Conservation (phyloP, 2,113 vertebrate genomes). For the Apeltes quadracus region DNA sequence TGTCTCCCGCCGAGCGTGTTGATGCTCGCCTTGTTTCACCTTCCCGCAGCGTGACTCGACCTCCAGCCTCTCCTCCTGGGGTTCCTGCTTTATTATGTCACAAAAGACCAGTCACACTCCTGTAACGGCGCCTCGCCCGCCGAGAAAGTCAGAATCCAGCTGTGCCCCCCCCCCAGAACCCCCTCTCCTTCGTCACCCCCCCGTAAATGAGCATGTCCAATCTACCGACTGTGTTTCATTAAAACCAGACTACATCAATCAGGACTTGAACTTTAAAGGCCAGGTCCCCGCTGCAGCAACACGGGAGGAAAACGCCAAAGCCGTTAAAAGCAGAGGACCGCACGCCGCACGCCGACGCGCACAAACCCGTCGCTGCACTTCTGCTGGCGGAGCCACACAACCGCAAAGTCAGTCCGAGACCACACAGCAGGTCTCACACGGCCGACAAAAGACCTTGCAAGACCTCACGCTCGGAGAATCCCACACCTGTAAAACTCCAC, state of each 20-base stretch:
- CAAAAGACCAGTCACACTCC: constrained; percentile 64
- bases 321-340: constrained; percentile 71
- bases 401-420: constrained; percentile 55
- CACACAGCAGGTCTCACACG: constrained; percentile 69
- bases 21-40: constrained; percentile 66
- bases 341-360: constrained; percentile 59
- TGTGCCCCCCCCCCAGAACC: constrained; percentile 50
- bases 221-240: constrained; percentile 76
- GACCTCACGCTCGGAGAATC: constrained; percentile 64
- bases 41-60: constrained; percentile 63
- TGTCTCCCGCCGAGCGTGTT: constrained; percentile 41
- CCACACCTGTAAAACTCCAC: constrained; percentile 50
- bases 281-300: constrained; percentile 68
- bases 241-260: constrained; percentile 77
- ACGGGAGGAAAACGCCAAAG: constrained; percentile 59
- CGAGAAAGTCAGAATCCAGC: constrained; percentile 71
- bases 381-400: constrained; percentile 71
- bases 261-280: constrained; percentile 74
- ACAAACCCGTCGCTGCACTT: constrained; percentile 61
- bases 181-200: constrained; percentile 29
- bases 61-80: constrained; percentile 43
- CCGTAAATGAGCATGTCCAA: constrained; percentile 76
- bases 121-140: constrained; percentile 53
- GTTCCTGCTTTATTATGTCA: constrained; percentile 72
- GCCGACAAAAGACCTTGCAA: constrained; percentile 69